A percentile compares a stretch with the other conserved stretches of the same genome.
Evolutionary conservation across 2,888 invertebrate genomes (phyloP).

Genomic region (Pteria penguin): DNA sequence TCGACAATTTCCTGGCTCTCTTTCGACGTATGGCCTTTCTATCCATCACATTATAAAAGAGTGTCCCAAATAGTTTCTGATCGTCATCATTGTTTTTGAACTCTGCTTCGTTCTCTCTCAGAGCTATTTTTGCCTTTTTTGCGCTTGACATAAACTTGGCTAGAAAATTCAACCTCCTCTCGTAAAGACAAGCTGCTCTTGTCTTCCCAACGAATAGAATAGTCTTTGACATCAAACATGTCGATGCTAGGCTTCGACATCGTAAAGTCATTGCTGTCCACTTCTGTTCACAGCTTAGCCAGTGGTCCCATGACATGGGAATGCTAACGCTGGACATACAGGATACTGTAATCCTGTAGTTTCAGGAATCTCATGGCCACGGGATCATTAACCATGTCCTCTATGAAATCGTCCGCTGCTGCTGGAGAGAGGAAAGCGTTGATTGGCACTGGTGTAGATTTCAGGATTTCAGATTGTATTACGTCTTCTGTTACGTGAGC

Average conservation of each 20-base stretch:
- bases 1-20: conserved; percentile 14
- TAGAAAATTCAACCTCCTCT: conserved; percentile 5
- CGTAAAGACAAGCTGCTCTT: neutral
- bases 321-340: neutral
- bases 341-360: neutral
- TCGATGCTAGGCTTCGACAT: neutral
- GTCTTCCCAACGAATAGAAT: conserved; percentile 5
- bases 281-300: neutral
- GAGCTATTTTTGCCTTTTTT: neutral
- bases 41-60: conserved; percentile 18
- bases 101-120: neutral
- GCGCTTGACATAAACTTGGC: neutral
- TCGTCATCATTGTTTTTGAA: neutral
- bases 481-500: neutral
- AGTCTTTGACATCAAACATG: neutral
- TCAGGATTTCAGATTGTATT: neutral
- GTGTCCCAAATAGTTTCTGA: neutral
- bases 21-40: conserved; percentile 17
- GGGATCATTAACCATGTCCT: neutral
- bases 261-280: neutral
- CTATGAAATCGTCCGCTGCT: conserved; percentile 3
- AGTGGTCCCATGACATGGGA: neutral
- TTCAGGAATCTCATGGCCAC: neutral
- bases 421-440: neutral
- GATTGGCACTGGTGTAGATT: neutral